A percentile compares a stretch with the other conserved stretches of the same genome.
phyloP scores from a whole-genome alignment of 2,888 invertebrate genomes.

The Philereme transversata region DNA sequence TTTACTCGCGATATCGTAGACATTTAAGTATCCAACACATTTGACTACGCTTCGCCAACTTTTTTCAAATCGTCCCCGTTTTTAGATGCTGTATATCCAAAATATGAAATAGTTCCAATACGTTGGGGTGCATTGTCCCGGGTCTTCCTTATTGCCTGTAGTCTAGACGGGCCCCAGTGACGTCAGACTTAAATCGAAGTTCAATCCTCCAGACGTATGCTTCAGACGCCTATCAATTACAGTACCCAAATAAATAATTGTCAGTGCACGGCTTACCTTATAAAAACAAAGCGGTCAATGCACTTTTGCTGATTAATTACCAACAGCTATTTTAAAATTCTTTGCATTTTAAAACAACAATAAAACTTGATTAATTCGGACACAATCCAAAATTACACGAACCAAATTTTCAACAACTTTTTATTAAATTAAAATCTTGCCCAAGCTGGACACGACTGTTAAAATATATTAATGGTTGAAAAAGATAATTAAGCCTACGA shows the following conservation, averaged over 20 bases:
- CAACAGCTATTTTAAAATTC: conserved; percentile 2
- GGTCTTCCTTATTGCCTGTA: conserved; percentile 58
- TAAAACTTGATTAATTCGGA: conserved; percentile 6
- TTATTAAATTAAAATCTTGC: conserved; percentile 23
- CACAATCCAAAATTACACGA: conserved; percentile 6
- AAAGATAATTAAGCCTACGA: conserved; percentile 24
- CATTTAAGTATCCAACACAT: neutral
- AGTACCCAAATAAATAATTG: conserved; percentile 25
- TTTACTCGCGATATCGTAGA: neutral
- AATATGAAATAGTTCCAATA: conserved; percentile 5
- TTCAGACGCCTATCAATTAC: conserved; percentile 40
- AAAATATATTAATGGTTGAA: conserved; percentile 27
- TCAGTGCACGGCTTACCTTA: conserved; percentile 12
- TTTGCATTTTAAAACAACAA: conserved; percentile 5
- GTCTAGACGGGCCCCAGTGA: conserved; percentile 64
- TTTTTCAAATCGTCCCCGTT: no score
- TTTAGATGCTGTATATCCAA: neutral
- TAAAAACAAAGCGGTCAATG: conserved; percentile 10
- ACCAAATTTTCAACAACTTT: conserved; percentile 13
- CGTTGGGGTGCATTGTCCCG: conserved; percentile 52
- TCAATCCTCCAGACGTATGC: conserved; percentile 43
- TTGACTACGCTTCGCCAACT: neutral
- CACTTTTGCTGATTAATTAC: conserved; percentile 3
- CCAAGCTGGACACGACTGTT: conserved; percentile 18
- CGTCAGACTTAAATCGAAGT: conserved; percentile 48